These are phyloP conservation scores for Cydia fagiglandana DNA, from an alignment of 1,140 invertebrate genomes.

Conservation along the genomic window DNA sequence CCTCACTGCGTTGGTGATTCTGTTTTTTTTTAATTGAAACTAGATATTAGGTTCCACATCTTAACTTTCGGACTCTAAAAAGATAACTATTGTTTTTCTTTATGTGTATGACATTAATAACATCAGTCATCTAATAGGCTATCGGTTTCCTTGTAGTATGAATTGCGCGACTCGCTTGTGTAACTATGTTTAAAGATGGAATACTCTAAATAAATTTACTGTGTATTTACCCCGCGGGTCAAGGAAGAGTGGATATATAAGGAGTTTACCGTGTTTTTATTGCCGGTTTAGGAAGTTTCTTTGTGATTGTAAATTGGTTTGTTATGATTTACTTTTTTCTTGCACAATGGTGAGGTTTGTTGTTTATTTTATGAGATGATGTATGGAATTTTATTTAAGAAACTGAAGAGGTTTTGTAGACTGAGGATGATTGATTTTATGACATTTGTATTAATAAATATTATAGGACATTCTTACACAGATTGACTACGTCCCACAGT, in stretches of 20 bases:
- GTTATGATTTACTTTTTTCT: not conserved
- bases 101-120: no score
- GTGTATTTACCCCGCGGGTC: not conserved
- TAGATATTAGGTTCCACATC: no score
- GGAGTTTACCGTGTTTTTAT: constrained; percentile 17
- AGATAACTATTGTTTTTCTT: no score
- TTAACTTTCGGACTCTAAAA: no score
- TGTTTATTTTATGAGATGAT: not conserved
- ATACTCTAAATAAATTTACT: not conserved
- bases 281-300: constrained; percentile 6
- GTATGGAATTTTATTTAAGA: not conserved
- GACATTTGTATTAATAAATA: no score
- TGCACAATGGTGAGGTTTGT: constrained; percentile 5
- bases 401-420: not conserved
- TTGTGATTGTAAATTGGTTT: not conserved
- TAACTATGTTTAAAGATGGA: not conserved
- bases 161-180: no score
- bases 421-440: not conserved
- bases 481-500: no score
- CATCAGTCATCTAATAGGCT: no score
- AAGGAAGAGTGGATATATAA: constrained; percentile 6
- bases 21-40: no score
- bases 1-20: no score
- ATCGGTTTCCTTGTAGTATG: no score
- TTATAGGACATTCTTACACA: no score